These are phyloP conservation scores for Melanotaenia nigrans DNA, from an alignment of 2,797 vertebrate species.

Conservation along the genomic window DNA sequence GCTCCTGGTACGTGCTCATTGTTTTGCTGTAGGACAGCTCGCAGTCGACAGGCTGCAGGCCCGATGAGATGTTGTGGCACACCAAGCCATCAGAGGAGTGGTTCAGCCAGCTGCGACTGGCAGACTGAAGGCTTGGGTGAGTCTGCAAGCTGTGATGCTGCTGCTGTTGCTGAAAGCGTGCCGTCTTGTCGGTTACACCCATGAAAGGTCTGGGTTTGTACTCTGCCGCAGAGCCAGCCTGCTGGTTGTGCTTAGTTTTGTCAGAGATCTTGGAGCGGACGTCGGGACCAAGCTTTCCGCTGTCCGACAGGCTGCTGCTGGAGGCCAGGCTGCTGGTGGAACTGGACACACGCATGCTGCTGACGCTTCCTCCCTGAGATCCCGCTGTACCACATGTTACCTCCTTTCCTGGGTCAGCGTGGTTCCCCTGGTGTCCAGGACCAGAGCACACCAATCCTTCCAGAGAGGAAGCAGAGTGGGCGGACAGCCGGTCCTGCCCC, in stretches of 20 bases:
- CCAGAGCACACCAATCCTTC: constrained; percentile 72
- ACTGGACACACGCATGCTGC: constrained; percentile 85
- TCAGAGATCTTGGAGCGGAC: constrained; percentile 87
- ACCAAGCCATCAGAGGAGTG: constrained; percentile 81
- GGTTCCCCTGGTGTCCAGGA: constrained; percentile 57
- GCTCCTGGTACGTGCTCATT: constrained; percentile 78
- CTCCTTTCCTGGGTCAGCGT: constrained; percentile 70
- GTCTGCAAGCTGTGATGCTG: constrained; percentile 59
- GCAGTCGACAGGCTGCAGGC: constrained; percentile 74
- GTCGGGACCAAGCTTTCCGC: constrained; percentile 88
- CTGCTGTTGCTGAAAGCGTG: constrained; percentile 83
- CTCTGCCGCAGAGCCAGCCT: constrained; percentile 73
- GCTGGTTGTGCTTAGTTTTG: constrained; percentile 76
- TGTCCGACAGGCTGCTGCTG: constrained; percentile 88
- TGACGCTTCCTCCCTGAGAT: constrained; percentile 63
- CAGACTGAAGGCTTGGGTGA: constrained; percentile 64
- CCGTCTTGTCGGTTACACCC: constrained; percentile 96
- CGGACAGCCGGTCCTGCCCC: constrained; percentile 77
- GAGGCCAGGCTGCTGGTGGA: constrained; percentile 90
- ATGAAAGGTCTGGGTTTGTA: constrained; percentile 94
- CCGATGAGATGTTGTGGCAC: constrained; percentile 64
- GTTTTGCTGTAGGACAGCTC: constrained; percentile 85
- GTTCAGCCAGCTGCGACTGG: constrained; percentile 85
- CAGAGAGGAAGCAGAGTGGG: constrained; percentile 78
- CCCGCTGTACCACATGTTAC: constrained; percentile 42